These are phyloP conservation scores for Malachius bipustulatus DNA, from an alignment of 2,888 invertebrate genomes.

Conservation along the genomic window DNA sequence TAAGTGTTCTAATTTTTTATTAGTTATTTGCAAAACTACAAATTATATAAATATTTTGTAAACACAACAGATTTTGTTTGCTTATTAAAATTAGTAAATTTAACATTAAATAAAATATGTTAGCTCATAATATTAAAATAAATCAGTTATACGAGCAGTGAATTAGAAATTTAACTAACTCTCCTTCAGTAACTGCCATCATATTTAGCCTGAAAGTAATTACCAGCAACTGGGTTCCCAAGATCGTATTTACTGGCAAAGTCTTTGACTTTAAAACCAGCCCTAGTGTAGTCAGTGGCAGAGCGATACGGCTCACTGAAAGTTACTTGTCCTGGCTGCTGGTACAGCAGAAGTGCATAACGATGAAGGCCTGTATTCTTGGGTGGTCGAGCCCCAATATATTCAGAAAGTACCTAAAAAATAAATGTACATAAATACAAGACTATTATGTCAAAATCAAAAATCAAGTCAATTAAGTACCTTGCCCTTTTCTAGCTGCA, in stretches of 20 bases:
- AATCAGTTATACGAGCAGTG: no score
- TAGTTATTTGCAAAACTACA: no score
- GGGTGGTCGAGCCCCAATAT: slow-evolving; percentile 54
- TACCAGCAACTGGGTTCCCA: slow-evolving; percentile 48
- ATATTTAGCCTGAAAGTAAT: slow-evolving; percentile 49
- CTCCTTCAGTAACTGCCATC: no score
- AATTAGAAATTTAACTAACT: no score
- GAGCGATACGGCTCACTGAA: slow-evolving; percentile 32
- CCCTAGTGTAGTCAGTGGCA: slow-evolving; percentile 42
- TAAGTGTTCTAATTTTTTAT: no score
- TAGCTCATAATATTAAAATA: no score
- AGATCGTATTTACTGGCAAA: slow-evolving; percentile 47
- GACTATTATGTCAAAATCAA: neutral
- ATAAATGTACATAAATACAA: neutral
- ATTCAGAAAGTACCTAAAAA: slow-evolving; percentile 48
- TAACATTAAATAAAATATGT: no score
- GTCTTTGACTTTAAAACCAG: slow-evolving; percentile 41
- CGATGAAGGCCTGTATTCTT: slow-evolving; percentile 58
- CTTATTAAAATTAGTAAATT: no score
- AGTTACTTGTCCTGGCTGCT: slow-evolving; percentile 44
- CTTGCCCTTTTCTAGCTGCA: slow-evolving; percentile 42
- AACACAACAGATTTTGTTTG: no score
- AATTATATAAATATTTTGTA: no score
- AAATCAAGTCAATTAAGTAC: neutral
- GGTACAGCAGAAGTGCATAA: slow-evolving; percentile 56